Base-by-base conservation (phyloP, 2,797 vertebrate species). In the Manis pentadactyla region DNA sequence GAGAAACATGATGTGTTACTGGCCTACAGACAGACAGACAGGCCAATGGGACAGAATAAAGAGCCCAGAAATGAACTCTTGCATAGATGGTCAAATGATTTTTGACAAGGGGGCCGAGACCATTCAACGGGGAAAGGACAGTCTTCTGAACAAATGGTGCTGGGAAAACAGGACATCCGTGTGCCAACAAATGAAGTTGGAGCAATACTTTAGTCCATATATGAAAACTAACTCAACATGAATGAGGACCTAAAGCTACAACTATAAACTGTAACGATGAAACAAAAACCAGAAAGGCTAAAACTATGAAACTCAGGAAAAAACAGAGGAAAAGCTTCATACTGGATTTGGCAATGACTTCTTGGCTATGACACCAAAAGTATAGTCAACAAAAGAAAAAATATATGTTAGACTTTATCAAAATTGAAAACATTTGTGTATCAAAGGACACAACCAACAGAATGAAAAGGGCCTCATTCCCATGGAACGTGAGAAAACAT, bases 381-480 rank as follows among this genome's bases (percentile, higher is more conserved):
- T 79, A 34, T 53, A 96, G 73, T 94, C 88, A 92, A 94, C 86
- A 77, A 88, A 92, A 90, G 92, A 57, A 90, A 90, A 46, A 90
- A 82, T 37, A 95, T 61, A 94, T 88, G 94, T 4, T 69, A 73
- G 89, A 89, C 57, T 73, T 78, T 23, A 51, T 66, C 68, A 82
- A 90, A 96, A 97, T 95, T 90, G 85, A 91, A 97, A 97, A 81
- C 93, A 96, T 69, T 78, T 96, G 94, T n/a, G 84, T 59, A 88
- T 94, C 57, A 91, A 97, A 96, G 63, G 87, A 82, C 14, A 17
- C 49, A 73, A 31, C n/a, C 46, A 34, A 55, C 46, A 11, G 63
- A 92, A 55, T 31, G 17, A 86, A 82, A 86, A 90, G 77, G 64
- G 64, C 34, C 73, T 55, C 5, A 13, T 59, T 95, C 77, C 77